These are phyloP conservation scores for Drosophila nasuta DNA, from an alignment of 1,140 invertebrate species.

Conservation along the genomic window DNA sequence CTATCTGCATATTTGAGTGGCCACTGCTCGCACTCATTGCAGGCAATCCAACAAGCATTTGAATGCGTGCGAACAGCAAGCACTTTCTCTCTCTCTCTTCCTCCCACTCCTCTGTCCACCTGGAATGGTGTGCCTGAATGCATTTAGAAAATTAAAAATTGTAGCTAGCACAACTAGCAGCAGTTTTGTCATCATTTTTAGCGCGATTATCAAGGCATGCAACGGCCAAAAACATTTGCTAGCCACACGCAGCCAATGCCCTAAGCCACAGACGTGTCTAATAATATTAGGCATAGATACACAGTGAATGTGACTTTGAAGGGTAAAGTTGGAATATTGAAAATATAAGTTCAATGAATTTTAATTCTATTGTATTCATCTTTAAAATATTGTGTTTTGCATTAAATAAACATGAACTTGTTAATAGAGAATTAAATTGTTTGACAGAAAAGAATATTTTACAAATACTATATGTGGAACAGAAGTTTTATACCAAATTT, in stretches of 20 bases:
- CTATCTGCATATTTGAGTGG: constrained; percentile 67
- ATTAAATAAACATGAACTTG: too few species aligned
- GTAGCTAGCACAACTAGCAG: constrained; percentile 72
- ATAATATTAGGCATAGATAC: background rate
- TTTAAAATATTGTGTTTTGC: too few species aligned
- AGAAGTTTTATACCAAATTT: too few species aligned
- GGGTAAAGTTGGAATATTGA: too few species aligned
- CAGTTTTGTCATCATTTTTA: constrained; percentile 83
- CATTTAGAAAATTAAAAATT: constrained; percentile 83
- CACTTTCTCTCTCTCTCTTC: background rate
- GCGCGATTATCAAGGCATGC: constrained; percentile 80
- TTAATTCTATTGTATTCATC: too few species aligned
- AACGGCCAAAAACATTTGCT: constrained; percentile 67
- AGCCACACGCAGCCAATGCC: constrained; percentile 61
- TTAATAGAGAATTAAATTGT: too few species aligned
- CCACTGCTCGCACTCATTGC: background rate
- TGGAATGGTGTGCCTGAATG: constrained; percentile 57
- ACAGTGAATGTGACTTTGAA: too few species aligned
- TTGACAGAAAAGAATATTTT: too few species aligned
- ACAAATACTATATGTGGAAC: too few species aligned
- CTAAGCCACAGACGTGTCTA: constrained; percentile 20
- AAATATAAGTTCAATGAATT: too few species aligned
- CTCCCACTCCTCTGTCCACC: background rate
- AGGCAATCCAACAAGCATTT: background rate
- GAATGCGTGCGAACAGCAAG: background rate